Evolutionary conservation across 2,888 invertebrate species (phyloP).

Genomic region (Latrodectus elegans): DNA sequence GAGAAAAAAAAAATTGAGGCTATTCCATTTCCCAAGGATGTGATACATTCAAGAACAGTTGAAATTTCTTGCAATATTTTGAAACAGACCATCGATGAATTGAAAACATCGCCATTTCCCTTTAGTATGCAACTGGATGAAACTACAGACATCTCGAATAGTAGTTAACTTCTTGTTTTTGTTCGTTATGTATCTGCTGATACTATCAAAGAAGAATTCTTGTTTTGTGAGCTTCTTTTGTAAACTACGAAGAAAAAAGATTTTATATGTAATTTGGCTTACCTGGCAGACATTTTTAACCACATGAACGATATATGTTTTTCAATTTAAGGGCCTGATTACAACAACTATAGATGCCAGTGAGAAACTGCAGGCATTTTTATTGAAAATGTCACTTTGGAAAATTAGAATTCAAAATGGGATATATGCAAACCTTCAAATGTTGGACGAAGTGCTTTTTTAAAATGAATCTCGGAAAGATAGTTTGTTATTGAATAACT

Average conservation of each 20-base stretch:
- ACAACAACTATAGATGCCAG: too few species aligned
- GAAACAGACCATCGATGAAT: constrained; percentile 57
- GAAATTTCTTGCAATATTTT: constrained; percentile 60
- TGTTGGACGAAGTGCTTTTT: constrained; percentile 48
- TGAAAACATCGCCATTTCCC: constrained; percentile 58
- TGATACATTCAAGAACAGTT: constrained; percentile 61
- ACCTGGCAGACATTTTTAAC: too few species aligned
- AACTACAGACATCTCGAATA: constrained; percentile 74
- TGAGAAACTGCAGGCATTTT: too few species aligned
- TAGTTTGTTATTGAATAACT: too few species aligned
- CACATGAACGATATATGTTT: too few species aligned
- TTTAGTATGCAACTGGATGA: constrained; percentile 72
- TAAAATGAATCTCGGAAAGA: constrained; percentile 44
- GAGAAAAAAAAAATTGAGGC: too few species aligned
- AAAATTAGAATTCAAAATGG: constrained; percentile 16
- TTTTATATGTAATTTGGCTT: too few species aligned
- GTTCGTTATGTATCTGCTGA: constrained; percentile 43
- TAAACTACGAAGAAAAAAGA: too few species aligned
- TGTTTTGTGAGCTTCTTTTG: constrained; percentile 44
- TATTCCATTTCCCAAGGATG: too few species aligned
- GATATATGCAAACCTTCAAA: constrained; percentile 41
- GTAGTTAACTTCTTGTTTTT: constrained; percentile 46
- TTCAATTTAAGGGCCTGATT: too few species aligned
- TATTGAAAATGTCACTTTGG: too few species aligned
- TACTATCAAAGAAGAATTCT: constrained; percentile 50